A percentile compares a stretch with the other conserved stretches of the same genome.
Conservation (phyloP, 2,888 invertebrate species). For the Leucophora obtusa region DNA sequence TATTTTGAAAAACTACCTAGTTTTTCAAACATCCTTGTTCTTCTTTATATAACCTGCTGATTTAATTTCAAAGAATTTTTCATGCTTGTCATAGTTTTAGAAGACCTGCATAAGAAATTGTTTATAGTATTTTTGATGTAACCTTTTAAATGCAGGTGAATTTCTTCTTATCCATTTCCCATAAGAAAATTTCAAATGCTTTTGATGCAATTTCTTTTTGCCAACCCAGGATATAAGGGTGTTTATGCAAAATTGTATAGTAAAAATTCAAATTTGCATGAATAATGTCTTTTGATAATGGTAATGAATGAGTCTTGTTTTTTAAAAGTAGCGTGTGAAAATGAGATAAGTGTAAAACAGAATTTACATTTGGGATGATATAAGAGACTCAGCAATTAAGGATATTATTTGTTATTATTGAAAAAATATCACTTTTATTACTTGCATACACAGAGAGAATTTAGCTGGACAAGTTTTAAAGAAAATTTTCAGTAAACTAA, state of each 20-base stretch:
- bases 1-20: constrained; percentile 21
- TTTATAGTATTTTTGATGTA: not conserved
- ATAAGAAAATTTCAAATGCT: constrained; percentile 22
- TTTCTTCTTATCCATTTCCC: constrained; percentile 38
- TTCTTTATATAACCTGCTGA: not conserved
- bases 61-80: constrained; percentile 3
- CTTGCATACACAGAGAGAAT: too few species aligned
- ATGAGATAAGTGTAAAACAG: not conserved
- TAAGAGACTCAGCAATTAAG: too few species aligned
- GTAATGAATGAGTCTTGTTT: not conserved
- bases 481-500: too few species aligned
- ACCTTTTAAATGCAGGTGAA: constrained; percentile 51
- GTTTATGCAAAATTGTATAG: constrained; percentile 42
- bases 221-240: constrained; percentile 12
- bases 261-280: constrained; percentile 41
- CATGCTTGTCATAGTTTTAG: constrained; percentile 19
- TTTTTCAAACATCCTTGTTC: not conserved
- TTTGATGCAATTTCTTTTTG: constrained; percentile 19
- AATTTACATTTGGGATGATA: too few species aligned
- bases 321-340: constrained; percentile 39
- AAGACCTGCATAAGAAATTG: constrained; percentile 3
- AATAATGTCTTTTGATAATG: not conserved
- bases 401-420: too few species aligned
- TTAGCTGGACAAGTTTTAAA: too few species aligned
- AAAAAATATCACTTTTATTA: too few species aligned